phyloP scores from a whole-genome alignment of 1,140 invertebrate genomes.

The Schlechtendalia chinensis region DNA sequence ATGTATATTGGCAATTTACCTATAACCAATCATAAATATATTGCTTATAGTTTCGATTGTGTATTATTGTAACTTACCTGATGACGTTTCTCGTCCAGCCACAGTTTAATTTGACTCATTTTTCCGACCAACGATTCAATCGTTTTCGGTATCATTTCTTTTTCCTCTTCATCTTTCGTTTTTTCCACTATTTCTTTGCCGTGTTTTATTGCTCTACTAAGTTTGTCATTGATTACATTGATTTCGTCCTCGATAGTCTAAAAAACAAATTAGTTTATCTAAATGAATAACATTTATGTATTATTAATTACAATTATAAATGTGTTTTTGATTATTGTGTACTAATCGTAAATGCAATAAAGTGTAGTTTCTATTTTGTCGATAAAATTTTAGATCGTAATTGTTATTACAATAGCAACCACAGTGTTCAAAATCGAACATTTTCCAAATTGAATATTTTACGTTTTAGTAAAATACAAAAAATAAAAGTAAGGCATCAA shows the following conservation, averaged over 20 bases:
- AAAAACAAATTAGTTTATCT: slow-evolving; percentile 36
- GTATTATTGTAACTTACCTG: slow-evolving; percentile 55
- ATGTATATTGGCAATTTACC: too few relatives aligned
- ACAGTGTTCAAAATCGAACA: too few relatives aligned
- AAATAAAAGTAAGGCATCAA: too few relatives aligned
- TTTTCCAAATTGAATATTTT: too few relatives aligned
- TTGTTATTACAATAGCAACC: too few relatives aligned
- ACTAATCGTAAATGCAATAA: too few relatives aligned
- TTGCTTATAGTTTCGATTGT: not conserved
- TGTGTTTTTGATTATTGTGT: not conserved
- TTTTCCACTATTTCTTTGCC: slow-evolving; percentile 76
- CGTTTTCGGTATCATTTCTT: slow-evolving; percentile 71
- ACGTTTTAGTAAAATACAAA: too few relatives aligned
- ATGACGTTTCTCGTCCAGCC: slow-evolving; percentile 78
- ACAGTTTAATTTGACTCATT: slow-evolving; percentile 70
- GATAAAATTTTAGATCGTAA: too few relatives aligned
- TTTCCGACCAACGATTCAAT: slow-evolving; percentile 74
- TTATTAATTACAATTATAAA: too few relatives aligned
- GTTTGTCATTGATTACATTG: slow-evolving; percentile 68
- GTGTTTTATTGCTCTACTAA: slow-evolving; percentile 75
- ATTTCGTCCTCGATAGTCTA: slow-evolving; percentile 75
- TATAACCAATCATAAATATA: not conserved
- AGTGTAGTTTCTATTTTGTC: too few relatives aligned
- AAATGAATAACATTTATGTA: not conserved
- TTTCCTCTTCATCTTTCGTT: slow-evolving; percentile 73